These are phyloP conservation scores for Epizoanthus ramosus DNA, from an alignment of 92 coral and sea anemone species.

Conservation along the genomic window DNA sequence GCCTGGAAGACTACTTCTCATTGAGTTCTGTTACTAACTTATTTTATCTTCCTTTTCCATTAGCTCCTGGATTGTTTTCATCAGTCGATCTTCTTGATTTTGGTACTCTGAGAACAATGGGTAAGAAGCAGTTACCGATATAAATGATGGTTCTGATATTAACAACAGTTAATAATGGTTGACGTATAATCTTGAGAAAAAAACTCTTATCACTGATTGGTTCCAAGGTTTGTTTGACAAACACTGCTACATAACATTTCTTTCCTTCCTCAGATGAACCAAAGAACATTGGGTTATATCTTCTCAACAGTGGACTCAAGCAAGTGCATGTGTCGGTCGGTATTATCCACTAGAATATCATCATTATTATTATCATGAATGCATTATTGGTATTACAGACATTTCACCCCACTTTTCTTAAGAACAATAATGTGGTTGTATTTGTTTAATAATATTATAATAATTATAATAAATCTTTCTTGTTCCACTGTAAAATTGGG, in stretches of 20 bases:
- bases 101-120: slow-evolving; percentile 99
- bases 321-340: slow-evolving; percentile 94
- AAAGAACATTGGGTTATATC: slow-evolving; percentile 84
- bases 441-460: neutral
- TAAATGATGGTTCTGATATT: neutral
- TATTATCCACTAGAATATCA: too few relatives aligned
- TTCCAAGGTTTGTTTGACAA: neutral
- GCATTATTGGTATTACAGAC: too few relatives aligned
- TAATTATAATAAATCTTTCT: neutral
- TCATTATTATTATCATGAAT: too few relatives aligned
- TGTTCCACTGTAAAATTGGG: neutral
- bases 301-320: slow-evolving; percentile 91
- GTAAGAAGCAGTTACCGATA: slow-evolving; percentile 49
- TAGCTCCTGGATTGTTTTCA: slow-evolving; percentile 91
- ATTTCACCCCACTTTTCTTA: neutral
- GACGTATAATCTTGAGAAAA: too few relatives aligned
- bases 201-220: neutral
- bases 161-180: too few relatives aligned
- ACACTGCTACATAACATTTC: neutral
- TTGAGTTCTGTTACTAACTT: too few relatives aligned
- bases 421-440: neutral
- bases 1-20: neutral
- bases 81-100: slow-evolving; percentile 92
- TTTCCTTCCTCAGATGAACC: slow-evolving; percentile 82
- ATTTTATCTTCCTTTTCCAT: neutral